These are phyloP conservation scores for Zosterops pallidus DNA, from an alignment of 2,113 vertebrate species.

Conservation along the genomic window DNA sequence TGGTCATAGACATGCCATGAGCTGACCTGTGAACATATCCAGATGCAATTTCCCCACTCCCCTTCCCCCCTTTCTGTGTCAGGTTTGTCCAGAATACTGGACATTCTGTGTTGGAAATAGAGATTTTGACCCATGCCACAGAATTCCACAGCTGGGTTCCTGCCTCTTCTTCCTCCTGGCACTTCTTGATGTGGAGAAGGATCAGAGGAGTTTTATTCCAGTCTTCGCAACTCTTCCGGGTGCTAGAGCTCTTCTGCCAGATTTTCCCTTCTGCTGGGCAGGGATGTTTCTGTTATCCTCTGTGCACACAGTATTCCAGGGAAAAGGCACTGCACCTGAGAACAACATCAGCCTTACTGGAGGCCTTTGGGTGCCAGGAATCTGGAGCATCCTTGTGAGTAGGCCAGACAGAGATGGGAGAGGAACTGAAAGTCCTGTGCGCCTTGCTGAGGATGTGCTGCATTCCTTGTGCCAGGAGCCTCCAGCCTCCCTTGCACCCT, in stretches of 20 bases:
- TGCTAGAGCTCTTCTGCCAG: not conserved
- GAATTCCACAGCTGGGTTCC: not conserved
- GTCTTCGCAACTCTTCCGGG: not conserved
- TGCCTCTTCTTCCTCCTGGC: not conserved
- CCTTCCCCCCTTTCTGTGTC: rapidly evolving
- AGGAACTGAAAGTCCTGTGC: not conserved
- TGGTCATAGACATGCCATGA: not conserved
- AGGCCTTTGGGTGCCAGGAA: slow-evolving; percentile 19
- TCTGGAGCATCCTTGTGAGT: not conserved
- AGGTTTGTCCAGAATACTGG: not conserved
- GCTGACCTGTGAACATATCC: not conserved
- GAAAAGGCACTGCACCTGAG: not conserved
- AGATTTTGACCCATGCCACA: not conserved
- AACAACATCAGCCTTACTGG: not conserved
- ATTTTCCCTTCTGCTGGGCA: not conserved
- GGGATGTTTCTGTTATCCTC: not conserved
- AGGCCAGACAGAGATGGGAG: not conserved
- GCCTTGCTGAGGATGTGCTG: not conserved
- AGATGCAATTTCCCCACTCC: not conserved
- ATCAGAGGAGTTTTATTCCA: not conserved
- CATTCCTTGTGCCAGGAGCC: slow-evolving; percentile 16
- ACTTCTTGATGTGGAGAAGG: not conserved
- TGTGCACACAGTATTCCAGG: not conserved
- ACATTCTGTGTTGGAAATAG: not conserved
- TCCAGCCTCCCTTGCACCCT: not conserved